These are phyloP conservation scores for Luffia ferchaultella DNA, from an alignment of 2,888 invertebrate genomes.

Conservation along the genomic window DNA sequence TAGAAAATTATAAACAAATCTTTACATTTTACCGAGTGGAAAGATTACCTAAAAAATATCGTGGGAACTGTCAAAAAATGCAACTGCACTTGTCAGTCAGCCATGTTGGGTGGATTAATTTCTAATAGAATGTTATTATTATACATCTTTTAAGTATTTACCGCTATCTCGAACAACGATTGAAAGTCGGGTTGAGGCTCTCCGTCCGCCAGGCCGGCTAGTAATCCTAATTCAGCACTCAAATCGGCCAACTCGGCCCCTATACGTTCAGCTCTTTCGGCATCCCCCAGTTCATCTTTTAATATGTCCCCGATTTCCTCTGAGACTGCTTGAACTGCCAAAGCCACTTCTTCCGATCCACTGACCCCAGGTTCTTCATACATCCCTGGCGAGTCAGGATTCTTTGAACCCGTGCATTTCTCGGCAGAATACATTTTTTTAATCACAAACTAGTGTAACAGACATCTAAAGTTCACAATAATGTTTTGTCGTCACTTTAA, in stretches of 20 bases:
- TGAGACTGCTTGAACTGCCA: slow-evolving; percentile 51
- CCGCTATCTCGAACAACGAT: slow-evolving; percentile 53
- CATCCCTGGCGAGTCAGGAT: slow-evolving; percentile 34
- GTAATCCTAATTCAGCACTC: slow-evolving; percentile 49
- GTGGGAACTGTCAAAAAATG: too few relatives aligned
- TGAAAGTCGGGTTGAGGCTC: slow-evolving; percentile 48
- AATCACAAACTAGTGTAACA: slow-evolving; percentile 34
- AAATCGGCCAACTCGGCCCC: slow-evolving; percentile 52
- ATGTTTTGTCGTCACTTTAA: slow-evolving; percentile 42
- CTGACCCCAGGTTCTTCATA: slow-evolving; percentile 38
- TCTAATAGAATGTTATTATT: too few relatives aligned
- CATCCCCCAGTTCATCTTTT: slow-evolving; percentile 47
- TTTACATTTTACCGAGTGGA: too few relatives aligned
- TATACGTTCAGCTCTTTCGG: slow-evolving; percentile 28
- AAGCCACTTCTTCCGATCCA: slow-evolving; percentile 45
- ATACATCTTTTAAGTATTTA: too few relatives aligned
- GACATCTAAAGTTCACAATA: slow-evolving; percentile 55
- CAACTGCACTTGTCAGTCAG: slow-evolving; percentile 1
- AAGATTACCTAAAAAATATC: too few relatives aligned
- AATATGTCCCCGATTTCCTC: slow-evolving; percentile 57
- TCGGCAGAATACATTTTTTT: slow-evolving; percentile 60
- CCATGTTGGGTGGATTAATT: background rate
- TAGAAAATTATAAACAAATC: too few relatives aligned
- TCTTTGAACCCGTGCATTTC: slow-evolving; percentile 44
- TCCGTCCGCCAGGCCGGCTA: slow-evolving; percentile 49